These are phyloP conservation scores for Trimorus sp. DNA, from an alignment of 2,888 invertebrate genomes.

Conservation along the genomic window DNA sequence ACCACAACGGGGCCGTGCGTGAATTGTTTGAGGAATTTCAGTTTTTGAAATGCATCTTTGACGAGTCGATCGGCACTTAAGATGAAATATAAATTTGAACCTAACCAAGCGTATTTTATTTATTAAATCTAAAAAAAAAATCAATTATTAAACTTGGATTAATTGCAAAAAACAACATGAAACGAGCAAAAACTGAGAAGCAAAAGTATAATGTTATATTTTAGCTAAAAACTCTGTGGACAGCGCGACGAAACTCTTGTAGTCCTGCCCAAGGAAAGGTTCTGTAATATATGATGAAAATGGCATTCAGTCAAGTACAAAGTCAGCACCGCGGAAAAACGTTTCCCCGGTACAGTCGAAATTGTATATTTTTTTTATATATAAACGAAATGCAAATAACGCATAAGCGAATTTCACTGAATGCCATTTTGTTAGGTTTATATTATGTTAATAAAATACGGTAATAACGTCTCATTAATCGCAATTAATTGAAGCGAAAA, in stretches of 20 bases:
- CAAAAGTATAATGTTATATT: constrained; percentile 76
- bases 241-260: constrained; percentile 72
- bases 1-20: constrained; percentile 29
- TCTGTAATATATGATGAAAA: constrained; percentile 78
- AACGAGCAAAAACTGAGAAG: constrained; percentile 28
- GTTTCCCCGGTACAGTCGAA: constrained; percentile 80
- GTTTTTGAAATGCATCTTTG: constrained; percentile 1
- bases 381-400: constrained; percentile 78
- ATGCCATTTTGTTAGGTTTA: constrained; percentile 80
- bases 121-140: not conserved
- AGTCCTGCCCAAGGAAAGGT: constrained; percentile 70
- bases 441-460: constrained; percentile 70
- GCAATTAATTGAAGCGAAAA: constrained; percentile 45
- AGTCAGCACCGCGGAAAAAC: constrained; percentile 77
- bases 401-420: constrained; percentile 79
- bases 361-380: constrained; percentile 82
- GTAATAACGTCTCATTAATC: constrained; percentile 75
- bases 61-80: constrained; percentile 64
- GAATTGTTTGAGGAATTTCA: constrained; percentile 9
- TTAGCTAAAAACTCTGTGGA: constrained; percentile 77
- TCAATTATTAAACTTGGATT: constrained; percentile 68
- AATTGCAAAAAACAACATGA: constrained; percentile 67
- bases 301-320: constrained; percentile 82
- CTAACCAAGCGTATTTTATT: constrained; percentile 71
- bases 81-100: constrained; percentile 73